A percentile compares a stretch with the other conserved stretches of the same genome.
phyloP scores from a whole-genome alignment of 1,140 invertebrate genomes.

The Akabosia matsudoensis region DNA sequence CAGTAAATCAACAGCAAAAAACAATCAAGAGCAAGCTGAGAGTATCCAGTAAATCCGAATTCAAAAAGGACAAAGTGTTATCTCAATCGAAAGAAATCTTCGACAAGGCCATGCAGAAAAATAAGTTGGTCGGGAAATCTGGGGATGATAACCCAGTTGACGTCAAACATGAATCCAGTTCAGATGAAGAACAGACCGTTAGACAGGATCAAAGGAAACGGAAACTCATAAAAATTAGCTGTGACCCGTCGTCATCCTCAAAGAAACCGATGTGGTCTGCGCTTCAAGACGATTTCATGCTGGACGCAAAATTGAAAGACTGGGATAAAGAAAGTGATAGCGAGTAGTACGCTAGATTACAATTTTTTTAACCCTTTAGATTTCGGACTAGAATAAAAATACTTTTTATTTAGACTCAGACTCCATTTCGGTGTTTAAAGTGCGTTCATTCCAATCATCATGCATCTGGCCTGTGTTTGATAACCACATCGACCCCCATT shows the following conservation, averaged over 20 bases:
- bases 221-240: neutral
- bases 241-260: neutral
- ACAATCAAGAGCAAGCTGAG: conserved; percentile 68
- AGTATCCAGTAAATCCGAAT: conserved; percentile 70
- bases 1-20: conserved; percentile 79
- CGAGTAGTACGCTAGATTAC: too few relatives aligned
- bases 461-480: too few relatives aligned
- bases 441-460: too few relatives aligned
- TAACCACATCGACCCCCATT: too few relatives aligned
- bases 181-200: conserved; percentile 35
- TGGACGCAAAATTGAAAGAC: conserved; percentile 82
- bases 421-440: too few relatives aligned
- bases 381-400: too few relatives aligned
- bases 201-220: conserved; percentile 11
- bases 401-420: too few relatives aligned
- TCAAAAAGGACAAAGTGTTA: conserved; percentile 75
- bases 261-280: conserved; percentile 56
- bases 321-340: conserved; percentile 70
- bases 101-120: conserved; percentile 35
- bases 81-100: conserved; percentile 53
- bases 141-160: conserved; percentile 57
- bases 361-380: too few relatives aligned
- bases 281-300: conserved; percentile 79
- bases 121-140: conserved; percentile 50
- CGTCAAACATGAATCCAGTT: conserved; percentile 53